phyloP scores from a whole-genome alignment of 2,797 vertebrate species.

The Chromobotia macracanthus region DNA sequence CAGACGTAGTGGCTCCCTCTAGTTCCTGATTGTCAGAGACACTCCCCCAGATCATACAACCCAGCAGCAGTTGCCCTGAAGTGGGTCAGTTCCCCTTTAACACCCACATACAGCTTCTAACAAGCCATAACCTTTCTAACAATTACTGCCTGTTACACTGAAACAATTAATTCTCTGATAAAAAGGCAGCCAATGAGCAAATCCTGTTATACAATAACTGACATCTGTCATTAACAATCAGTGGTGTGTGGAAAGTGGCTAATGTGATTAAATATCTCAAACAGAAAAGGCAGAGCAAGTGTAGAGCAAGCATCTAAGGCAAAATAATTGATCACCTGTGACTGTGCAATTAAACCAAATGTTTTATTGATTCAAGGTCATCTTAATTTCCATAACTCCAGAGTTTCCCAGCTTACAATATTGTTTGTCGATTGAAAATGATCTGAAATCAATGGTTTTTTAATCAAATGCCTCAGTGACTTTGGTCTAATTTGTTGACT shows the following conservation, averaged over 20 bases:
- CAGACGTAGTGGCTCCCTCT: conserved; percentile 62
- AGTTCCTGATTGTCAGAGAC: conserved; percentile 47
- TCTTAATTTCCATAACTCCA: conserved; percentile 64
- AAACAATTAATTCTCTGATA: background rate
- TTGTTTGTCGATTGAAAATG: conserved; percentile 27
- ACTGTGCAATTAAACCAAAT: background rate
- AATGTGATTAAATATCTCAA: conserved; percentile 15
- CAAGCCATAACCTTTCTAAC: background rate
- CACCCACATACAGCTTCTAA: conserved; percentile 59
- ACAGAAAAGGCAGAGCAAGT: background rate
- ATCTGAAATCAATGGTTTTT: conserved; percentile 22
- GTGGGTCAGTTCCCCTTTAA: conserved; percentile 65
- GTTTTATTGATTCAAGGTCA: conserved; percentile 59
- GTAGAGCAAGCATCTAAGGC: background rate
- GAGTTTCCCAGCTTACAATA: conserved; percentile 22
- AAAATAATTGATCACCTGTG: background rate
- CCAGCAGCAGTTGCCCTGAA: conserved; percentile 64
- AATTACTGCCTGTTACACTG: conserved; percentile 8
- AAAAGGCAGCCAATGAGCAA: background rate
- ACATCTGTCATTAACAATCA: background rate
- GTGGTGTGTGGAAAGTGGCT: background rate
- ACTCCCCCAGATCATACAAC: conserved; percentile 67
- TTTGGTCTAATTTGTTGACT: conserved; percentile 52
- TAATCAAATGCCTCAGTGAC: background rate
- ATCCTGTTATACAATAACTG: background rate